Base-by-base conservation (phyloP, 2,797 vertebrate genomes). In the Takifugu rubripes region DNA sequence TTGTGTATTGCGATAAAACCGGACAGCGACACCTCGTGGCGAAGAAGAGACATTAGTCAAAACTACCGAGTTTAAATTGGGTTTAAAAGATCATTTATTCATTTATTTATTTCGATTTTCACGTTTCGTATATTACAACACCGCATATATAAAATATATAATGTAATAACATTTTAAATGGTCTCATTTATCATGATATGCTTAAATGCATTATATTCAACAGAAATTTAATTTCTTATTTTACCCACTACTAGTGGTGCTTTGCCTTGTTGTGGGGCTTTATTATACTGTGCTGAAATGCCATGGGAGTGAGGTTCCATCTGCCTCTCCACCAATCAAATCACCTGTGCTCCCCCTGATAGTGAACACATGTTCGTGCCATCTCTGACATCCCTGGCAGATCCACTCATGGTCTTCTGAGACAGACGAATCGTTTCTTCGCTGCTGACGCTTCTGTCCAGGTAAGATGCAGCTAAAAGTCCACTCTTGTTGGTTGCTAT, bases 11-110 rank as follows among this genome's bases (percentile, higher is more conserved):
- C 3, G 3, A 3, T 26, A 5, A 45, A 8, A 56, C 57, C 49
- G 0, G 46, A 83, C 63, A 84, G 89, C 83, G 87, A 59, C 81
- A 2, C 75, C 72, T 11, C 49, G 52, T 9, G 84, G 1, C 21
- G 36, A 1, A 5, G 0, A 16, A 12, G 5, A 7, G 17, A 5
- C 60, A 3, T 26, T 0, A 47, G 3, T 6, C 7, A 16, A 12
- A 42, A 3, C 10, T 15, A 31, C 3, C 10, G 2, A 25, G 3
- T 14, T 27, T 15, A 16, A 49, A 46, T 2, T 3, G 5, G 9
- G 4, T 40, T 6, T 29, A 40, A 6, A 17, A 2, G 43, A 17
- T n/a, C 2, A 44, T 14, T n/a, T 5, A 44, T 17, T 17, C 8
- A 44, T 17, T n/a, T 15, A 16, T 43, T 33, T 33, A 33, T 33